These are phyloP conservation scores for Choristoneura rosaceana DNA, from an alignment of 2,888 invertebrate species.

Conservation along the genomic window DNA sequence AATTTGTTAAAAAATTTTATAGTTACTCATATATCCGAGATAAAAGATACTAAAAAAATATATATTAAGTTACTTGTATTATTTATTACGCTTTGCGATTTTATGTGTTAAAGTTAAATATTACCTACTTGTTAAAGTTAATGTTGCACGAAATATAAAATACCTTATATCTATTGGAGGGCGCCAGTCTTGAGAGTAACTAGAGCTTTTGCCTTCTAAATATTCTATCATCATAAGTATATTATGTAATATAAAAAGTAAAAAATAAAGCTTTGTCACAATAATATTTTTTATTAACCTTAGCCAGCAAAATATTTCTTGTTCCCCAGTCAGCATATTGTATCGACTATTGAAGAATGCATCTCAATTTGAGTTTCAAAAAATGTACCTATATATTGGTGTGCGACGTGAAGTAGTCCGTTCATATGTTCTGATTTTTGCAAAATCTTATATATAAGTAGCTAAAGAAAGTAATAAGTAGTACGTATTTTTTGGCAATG, in stretches of 20 bases:
- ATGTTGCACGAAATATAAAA: not conserved
- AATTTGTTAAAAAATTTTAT: not conserved
- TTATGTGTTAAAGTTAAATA: not conserved
- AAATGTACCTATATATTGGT: too few relatives aligned
- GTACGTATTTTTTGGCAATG: too few relatives aligned
- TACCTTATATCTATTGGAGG: too few relatives aligned
- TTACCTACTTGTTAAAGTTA: not conserved
- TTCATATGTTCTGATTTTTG: too few relatives aligned
- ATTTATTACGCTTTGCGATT: not conserved
- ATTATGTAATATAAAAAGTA: not conserved
- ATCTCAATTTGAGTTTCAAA: too few relatives aligned
- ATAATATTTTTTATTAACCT: not conserved
- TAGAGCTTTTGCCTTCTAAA: too few relatives aligned
- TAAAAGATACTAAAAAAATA: not conserved
- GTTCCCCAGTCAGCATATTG: not conserved
- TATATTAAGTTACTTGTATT: not conserved
- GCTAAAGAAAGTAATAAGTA: too few relatives aligned
- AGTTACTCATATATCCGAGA: too few relatives aligned
- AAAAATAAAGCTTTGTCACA: conserved; percentile 2
- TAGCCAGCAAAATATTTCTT: not conserved
- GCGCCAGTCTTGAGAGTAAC: too few relatives aligned
- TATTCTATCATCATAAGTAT: not conserved
- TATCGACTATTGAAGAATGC: too few relatives aligned
- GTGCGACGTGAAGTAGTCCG: too few relatives aligned
- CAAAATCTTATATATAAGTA: too few relatives aligned